Base-by-base conservation (phyloP, 2,113 vertebrate genomes). In the Dromiciops gliroides region DNA sequence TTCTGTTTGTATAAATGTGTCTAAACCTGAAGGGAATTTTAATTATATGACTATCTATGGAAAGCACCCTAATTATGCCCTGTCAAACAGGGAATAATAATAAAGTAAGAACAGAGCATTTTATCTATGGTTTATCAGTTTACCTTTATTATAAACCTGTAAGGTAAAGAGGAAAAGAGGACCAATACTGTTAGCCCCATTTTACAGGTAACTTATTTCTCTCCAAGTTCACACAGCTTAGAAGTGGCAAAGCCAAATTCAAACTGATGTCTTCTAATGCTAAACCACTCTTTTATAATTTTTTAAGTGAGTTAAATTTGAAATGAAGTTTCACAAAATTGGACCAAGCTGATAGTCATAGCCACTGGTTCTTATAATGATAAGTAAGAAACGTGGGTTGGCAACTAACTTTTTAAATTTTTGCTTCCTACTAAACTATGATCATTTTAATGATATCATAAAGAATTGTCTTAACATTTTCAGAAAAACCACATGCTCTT, bases 401-500 rank as follows among this genome's bases (percentile, higher is more conserved):
- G 89, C 25, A 95, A 90, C 51, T 67, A 83, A 83, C n/a, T 83
- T 83, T 44, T 44, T 83, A 7, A 83, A 44, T 44, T 83, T 23
- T 83, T 83, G 7, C 44, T 44, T 44, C 44, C 67, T 83, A n/a
- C 67, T 44, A 44, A 83, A 83, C n/a, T 44, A 28, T 48, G 49
- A 53, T 49, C 92, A 92, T 91, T 95, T 97, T 56, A 94, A 49
- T 51, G 93, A 89, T 88, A 93, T 95, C 37, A 51, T 28, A 97
- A 92, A 91, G 92, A 50, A 53, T 94, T 48, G 24, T n/a, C n/a
- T 94, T 94, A 23, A n/a, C 93, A 7, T 97, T 98, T 97, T 91
- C 91, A 99, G 98, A 98, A 94, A 90, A 98, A 98, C 51, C 93
- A 91, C 10, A 91, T 95, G 49, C 93, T 90, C 56, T 89, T 98